Percentiles rank a stretch among this genome's conserved stretches.
Conservation (phyloP, 2,888 invertebrate genomes). For the Pseudolycoriella hygida region DNA sequence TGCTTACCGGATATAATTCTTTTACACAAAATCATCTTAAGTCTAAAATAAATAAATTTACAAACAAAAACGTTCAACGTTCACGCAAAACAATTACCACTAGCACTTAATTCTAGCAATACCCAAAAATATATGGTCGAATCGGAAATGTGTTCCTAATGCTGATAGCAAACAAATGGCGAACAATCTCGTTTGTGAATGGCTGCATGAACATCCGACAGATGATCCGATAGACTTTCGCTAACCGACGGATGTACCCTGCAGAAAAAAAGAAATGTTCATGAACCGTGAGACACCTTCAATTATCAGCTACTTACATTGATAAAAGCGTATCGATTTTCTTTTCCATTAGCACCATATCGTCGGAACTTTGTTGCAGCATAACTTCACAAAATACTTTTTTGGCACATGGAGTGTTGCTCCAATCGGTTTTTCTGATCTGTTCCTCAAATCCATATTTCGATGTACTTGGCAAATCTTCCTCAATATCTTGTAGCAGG, state of each 20-base stretch:
- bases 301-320: too few relatives aligned
- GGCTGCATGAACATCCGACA: slow-evolving; percentile 57
- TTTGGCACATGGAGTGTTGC: slow-evolving; percentile 60
- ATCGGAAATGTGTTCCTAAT: too few relatives aligned
- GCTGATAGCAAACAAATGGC: slow-evolving; percentile 35
- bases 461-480: slow-evolving; percentile 9
- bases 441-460: slow-evolving; percentile 19
- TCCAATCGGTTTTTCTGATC: slow-evolving; percentile 43
- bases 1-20: too few relatives aligned
- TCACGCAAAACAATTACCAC: too few relatives aligned
- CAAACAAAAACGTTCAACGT: too few relatives aligned
- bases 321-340: slow-evolving; percentile 55
- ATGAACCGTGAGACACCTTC: slow-evolving; percentile 9
- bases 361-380: slow-evolving; percentile 48
- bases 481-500: slow-evolving; percentile 19
- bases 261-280: slow-evolving; percentile 12
- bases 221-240: slow-evolving; percentile 42
- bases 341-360: slow-evolving; percentile 59
- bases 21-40: too few relatives aligned
- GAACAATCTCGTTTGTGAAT: slow-evolving; percentile 50
- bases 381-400: slow-evolving; percentile 60
- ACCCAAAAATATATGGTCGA: too few relatives aligned
- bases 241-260: slow-evolving; percentile 45
- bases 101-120: too few relatives aligned
- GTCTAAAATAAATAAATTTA: too few relatives aligned